These are phyloP conservation scores for Tromatobia lineatoria DNA, from an alignment of 2,888 invertebrate genomes.

Conservation along the genomic window DNA sequence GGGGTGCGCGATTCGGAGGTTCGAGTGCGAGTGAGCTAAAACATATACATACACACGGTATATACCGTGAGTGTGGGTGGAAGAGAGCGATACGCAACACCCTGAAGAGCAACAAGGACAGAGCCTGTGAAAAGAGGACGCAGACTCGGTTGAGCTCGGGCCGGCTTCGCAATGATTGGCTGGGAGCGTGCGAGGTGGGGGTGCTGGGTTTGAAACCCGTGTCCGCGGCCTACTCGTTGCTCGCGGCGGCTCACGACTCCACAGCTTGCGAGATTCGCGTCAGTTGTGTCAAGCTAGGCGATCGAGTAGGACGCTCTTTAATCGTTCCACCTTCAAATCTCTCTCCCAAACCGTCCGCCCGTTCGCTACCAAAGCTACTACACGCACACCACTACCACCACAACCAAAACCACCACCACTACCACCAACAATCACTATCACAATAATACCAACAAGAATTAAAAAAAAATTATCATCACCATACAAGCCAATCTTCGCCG, in stretches of 20 bases:
- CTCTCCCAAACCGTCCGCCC: slow-evolving; percentile 77
- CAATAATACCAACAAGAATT: slow-evolving; percentile 6
- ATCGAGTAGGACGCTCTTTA: slow-evolving; percentile 85
- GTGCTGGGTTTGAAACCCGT: slow-evolving; percentile 79
- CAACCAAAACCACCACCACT: slow-evolving; percentile 43
- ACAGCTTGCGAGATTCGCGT: slow-evolving; percentile 75
- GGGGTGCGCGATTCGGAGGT: slow-evolving; percentile 48
- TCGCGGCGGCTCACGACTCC: slow-evolving; percentile 74
- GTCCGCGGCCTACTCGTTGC: slow-evolving; percentile 69
- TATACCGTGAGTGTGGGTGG: slow-evolving; percentile 12
- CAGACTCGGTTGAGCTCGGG: slow-evolving; percentile 71
- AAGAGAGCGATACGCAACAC: slow-evolving; percentile 29
- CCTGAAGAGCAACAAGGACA: slow-evolving; percentile 48
- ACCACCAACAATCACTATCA: slow-evolving; percentile 13
- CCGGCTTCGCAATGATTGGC: slow-evolving; percentile 79
- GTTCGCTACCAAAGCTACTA: slow-evolving; percentile 72
- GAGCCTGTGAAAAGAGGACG: slow-evolving; percentile 52
- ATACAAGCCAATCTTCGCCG: slow-evolving; percentile 29
- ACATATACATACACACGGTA: slow-evolving; percentile 11
- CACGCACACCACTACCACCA: slow-evolving; percentile 72
- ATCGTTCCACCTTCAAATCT: slow-evolving; percentile 83
- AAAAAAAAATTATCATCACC: slow-evolving; percentile 1
- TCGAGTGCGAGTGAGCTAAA: slow-evolving; percentile 47
- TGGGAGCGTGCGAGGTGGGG: slow-evolving; percentile 67
- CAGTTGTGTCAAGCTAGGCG: slow-evolving; percentile 86